These are phyloP conservation scores for Chrysomallon squamiferum DNA, from an alignment of 1,140 invertebrate genomes.

Conservation along the genomic window DNA sequence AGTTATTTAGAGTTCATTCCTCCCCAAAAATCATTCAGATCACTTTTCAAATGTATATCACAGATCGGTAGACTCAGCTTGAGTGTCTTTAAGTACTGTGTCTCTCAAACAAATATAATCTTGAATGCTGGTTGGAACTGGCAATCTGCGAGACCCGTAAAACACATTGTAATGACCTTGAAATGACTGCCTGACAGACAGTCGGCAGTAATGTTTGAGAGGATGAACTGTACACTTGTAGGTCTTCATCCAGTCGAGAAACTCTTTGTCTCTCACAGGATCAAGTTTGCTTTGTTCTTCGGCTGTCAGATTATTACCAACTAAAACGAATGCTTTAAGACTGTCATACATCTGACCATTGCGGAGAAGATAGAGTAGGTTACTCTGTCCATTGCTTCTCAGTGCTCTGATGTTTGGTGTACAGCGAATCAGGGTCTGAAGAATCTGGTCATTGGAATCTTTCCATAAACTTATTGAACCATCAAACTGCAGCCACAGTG, in stretches of 20 bases:
- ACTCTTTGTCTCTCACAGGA: not conserved
- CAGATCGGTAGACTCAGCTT: too few species aligned
- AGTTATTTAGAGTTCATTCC: too few species aligned
- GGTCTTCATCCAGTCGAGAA: slow-evolving; percentile 1
- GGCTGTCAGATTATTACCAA: not conserved
- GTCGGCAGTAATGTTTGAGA: slow-evolving; percentile 2
- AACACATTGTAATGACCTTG: slow-evolving; percentile 1
- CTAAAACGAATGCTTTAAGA: not conserved
- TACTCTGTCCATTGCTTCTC: slow-evolving; percentile 3
- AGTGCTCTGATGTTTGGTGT: not conserved
- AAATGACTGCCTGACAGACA: not conserved
- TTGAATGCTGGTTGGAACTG: not conserved
- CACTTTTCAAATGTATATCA: too few species aligned
- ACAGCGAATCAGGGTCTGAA: not conserved
- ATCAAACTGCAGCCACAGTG: slow-evolving; percentile 1
- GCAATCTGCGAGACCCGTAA: not conserved
- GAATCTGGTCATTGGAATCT: not conserved
- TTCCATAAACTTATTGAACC: slow-evolving; percentile 6
- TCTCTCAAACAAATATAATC: slow-evolving; percentile 5
- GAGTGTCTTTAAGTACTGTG: too few species aligned
- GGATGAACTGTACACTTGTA: not conserved
- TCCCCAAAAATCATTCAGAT: too few species aligned
- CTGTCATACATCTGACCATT: not conserved
- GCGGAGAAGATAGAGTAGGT: not conserved
- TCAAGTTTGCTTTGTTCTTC: not conserved